phyloP scores from a whole-genome alignment of 2,888 invertebrate genomes.

The Cerastis leucographa region DNA sequence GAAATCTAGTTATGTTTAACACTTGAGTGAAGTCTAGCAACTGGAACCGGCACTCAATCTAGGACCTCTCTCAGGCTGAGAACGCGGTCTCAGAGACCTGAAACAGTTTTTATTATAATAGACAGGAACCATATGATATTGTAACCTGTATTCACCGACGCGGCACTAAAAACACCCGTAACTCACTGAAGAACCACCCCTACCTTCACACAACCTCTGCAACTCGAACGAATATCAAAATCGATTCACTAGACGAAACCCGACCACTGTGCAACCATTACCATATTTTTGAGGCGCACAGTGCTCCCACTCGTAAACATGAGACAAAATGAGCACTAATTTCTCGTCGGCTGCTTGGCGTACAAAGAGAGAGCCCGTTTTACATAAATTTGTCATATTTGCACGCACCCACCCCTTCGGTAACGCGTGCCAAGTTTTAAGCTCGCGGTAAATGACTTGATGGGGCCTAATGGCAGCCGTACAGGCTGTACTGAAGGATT shows the following conservation, averaged over 20 bases:
- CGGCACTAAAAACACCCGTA: neutral
- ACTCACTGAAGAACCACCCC: conserved; percentile 19
- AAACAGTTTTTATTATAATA: neutral
- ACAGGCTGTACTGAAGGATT: conserved; percentile 49
- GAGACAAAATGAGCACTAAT: conserved; percentile 88
- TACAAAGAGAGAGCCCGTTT: conserved; percentile 81
- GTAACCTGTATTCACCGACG: conserved; percentile 17
- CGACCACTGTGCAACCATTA: conserved; percentile 77
- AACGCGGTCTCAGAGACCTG: neutral
- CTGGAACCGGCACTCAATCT: neutral
- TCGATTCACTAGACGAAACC: conserved; percentile 79
- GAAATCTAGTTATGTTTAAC: neutral
- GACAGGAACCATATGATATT: neutral
- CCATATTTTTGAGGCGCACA: conserved; percentile 84
- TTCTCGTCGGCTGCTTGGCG: conserved; percentile 76
- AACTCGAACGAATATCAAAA: conserved; percentile 70
- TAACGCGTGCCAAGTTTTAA: conserved; percentile 80
- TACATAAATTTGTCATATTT: conserved; percentile 90
- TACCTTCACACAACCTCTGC: conserved; percentile 46
- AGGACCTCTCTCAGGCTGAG: neutral
- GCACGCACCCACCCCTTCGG: conserved; percentile 79
- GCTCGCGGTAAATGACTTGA: conserved; percentile 71
- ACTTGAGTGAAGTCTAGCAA: neutral
- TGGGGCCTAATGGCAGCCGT: conserved; percentile 61
- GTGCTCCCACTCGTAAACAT: conserved; percentile 85